phyloP scores from a whole-genome alignment of 1,140 invertebrate species.

The Drosophila melanica region DNA sequence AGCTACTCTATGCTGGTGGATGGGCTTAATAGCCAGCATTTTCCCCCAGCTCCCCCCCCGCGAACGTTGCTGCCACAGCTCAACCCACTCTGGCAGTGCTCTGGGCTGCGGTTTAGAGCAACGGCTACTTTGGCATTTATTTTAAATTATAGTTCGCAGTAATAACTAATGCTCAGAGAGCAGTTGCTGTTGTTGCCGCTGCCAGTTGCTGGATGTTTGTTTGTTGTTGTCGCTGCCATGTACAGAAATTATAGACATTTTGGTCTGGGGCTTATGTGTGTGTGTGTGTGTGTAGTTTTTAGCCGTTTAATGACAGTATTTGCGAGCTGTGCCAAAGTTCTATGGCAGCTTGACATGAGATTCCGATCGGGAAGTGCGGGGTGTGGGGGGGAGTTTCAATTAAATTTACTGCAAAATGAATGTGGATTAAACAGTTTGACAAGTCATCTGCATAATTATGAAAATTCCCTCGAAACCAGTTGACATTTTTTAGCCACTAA shows the following conservation, averaged over 20 bases:
- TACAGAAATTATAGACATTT: conserved; percentile 76
- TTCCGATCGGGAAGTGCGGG: neutral
- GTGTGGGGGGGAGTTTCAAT: conserved; percentile 31
- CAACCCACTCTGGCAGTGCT: conserved; percentile 25
- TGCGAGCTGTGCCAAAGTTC: conserved; percentile 24
- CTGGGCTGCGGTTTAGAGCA: conserved; percentile 66
- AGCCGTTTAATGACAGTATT: conserved; percentile 42
- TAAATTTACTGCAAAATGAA: conserved; percentile 58
- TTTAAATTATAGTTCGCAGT: conserved; percentile 80
- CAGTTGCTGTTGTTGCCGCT: conserved; percentile 12
- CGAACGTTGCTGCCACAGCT: conserved; percentile 5
- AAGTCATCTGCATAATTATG: conserved; percentile 70
- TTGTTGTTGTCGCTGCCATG: conserved; percentile 53
- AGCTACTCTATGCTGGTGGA: conserved; percentile 37
- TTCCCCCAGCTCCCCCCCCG: neutral
- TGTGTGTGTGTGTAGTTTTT: conserved; percentile 52
- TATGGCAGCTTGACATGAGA: conserved; percentile 40
- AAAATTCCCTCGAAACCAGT: conserved; percentile 57
- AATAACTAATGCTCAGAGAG: conserved; percentile 74
- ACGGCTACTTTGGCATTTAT: conserved; percentile 79
- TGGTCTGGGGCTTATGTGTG: conserved; percentile 28
- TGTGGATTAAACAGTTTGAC: conserved; percentile 62
- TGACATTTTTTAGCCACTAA: conserved; percentile 66
- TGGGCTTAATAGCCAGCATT: conserved; percentile 62
- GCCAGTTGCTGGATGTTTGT: conserved; percentile 3